These are phyloP conservation scores for Rhopalosiphum padi DNA, from an alignment of 1,140 invertebrate species.

Conservation along the genomic window DNA sequence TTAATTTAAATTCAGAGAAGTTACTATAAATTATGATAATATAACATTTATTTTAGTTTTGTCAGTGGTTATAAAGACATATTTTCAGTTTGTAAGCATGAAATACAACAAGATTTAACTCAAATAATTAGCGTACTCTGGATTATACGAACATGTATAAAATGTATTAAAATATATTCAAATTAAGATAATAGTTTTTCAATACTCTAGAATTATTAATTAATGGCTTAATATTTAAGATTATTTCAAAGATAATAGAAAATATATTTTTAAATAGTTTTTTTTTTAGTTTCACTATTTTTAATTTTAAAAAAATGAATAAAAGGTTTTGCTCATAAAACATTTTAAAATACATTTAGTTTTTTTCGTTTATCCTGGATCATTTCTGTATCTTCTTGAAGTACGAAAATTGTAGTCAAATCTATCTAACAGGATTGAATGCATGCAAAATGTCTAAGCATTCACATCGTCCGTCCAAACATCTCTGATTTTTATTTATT, in stretches of 20 bases:
- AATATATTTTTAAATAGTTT: no score
- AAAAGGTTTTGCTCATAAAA: background rate
- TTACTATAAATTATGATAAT: no score
- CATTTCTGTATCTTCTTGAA: background rate
- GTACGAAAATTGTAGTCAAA: background rate
- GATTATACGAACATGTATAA: background rate
- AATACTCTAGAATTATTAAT: background rate
- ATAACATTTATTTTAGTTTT: no score
- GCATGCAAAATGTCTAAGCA: background rate
- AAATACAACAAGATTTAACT: no score
- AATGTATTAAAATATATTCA: background rate
- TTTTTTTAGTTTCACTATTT: background rate
- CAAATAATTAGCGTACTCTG: no score
- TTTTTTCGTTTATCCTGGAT: background rate
- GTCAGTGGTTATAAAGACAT: no score
- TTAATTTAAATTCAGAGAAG: no score
- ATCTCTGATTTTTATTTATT: constrained; percentile 42
- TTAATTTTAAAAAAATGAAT: background rate
- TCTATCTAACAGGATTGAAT: background rate
- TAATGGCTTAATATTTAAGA: background rate
- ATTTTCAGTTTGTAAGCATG: no score
- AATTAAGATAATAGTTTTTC: background rate
- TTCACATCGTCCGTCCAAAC: background rate
- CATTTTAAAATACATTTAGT: background rate
- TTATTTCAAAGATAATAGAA: background rate